These are phyloP conservation scores for Ectemnius continuus DNA, from an alignment of 2,888 invertebrate genomes.

Conservation along the genomic window DNA sequence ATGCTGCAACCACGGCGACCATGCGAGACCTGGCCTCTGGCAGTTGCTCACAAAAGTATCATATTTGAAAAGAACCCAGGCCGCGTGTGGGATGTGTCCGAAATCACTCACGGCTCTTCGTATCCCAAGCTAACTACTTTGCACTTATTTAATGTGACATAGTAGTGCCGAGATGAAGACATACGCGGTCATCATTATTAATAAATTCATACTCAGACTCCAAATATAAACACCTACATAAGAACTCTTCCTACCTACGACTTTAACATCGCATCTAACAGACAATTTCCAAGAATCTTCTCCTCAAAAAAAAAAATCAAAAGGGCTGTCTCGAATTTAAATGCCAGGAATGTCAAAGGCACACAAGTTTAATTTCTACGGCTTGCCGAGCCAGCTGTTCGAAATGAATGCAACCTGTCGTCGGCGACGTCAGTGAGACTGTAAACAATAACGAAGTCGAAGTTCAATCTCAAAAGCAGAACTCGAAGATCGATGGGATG, in stretches of 20 bases:
- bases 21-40: constrained; percentile 28
- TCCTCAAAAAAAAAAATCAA: too few species aligned
- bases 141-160: constrained; percentile 15
- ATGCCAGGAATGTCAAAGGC: too few species aligned
- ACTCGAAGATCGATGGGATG: background rate
- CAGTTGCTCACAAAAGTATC: constrained; percentile 28
- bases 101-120: constrained; percentile 20
- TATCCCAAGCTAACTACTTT: constrained; percentile 13
- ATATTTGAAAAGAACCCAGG: constrained; percentile 41
- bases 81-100: constrained; percentile 31
- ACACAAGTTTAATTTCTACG: too few species aligned
- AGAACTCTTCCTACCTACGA: too few species aligned
- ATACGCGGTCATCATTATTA: constrained; percentile 44
- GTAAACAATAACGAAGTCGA: constrained; percentile 34
- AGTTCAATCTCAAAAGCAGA: background rate
- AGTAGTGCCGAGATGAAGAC: constrained; percentile 1
- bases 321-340: too few species aligned
- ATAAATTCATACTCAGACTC: constrained; percentile 18
- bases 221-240: too few species aligned
- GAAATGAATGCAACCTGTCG: constrained; percentile 21
- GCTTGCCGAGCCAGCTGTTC: constrained; percentile 40
- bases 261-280: too few species aligned
- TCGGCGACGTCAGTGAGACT: background rate
- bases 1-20: constrained; percentile 9
- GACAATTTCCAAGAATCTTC: too few species aligned